phyloP scores from a whole-genome alignment of 2,888 invertebrate species.

The Caenorhabditis sp. region DNA sequence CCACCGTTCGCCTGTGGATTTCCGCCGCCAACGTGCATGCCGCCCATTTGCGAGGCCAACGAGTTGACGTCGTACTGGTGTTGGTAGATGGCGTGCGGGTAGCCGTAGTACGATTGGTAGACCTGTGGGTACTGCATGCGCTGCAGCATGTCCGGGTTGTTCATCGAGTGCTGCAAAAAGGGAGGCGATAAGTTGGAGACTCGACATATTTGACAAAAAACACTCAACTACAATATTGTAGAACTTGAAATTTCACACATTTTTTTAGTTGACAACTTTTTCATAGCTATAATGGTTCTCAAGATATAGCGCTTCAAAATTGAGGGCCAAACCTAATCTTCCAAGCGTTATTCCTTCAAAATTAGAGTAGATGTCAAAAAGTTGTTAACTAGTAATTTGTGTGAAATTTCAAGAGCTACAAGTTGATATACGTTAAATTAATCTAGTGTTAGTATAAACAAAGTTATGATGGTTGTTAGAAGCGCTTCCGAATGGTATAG shows the following conservation, averaged over 20 bases:
- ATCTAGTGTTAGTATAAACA: too few relatives aligned
- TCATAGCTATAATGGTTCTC: neutral
- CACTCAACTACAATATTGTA: neutral
- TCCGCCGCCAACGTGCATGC: slow-evolving; percentile 68
- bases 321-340: too few relatives aligned
- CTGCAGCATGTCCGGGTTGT: slow-evolving; percentile 52
- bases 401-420: too few relatives aligned
- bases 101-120: slow-evolving; percentile 63
- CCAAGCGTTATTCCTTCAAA: too few relatives aligned
- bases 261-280: too few relatives aligned
- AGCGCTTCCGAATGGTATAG: too few relatives aligned
- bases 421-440: too few relatives aligned
- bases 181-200: neutral
- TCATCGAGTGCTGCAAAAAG: slow-evolving; percentile 54
- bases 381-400: too few relatives aligned
- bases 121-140: slow-evolving; percentile 66
- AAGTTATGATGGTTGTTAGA: too few relatives aligned
- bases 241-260: too few relatives aligned
- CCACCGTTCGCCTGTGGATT: slow-evolving; percentile 59
- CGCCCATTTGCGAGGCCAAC: slow-evolving; percentile 70
- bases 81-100: slow-evolving; percentile 58
- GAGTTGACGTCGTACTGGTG: slow-evolving; percentile 66
- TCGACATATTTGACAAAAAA: neutral
- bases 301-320: too few relatives aligned
- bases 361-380: too few relatives aligned